A percentile compares a stretch with the other conserved stretches of the same genome.
Evolutionary conservation across 1,140 invertebrate species (phyloP).

Genomic region (Drosophila auraria): DNA sequence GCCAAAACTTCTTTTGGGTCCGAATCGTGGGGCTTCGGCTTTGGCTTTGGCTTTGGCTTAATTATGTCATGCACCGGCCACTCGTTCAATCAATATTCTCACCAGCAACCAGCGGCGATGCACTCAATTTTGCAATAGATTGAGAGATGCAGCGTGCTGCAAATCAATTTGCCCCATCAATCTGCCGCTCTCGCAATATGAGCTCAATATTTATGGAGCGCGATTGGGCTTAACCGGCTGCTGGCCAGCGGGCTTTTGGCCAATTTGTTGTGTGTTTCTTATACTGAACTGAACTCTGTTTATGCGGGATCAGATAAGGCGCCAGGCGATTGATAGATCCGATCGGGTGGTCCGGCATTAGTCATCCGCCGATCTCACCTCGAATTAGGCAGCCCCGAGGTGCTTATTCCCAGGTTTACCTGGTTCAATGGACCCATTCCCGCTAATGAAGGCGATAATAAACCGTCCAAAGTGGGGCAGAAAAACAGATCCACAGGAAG

Average conservation of each 20-base stretch:
- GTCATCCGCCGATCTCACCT: conserved; percentile 40
- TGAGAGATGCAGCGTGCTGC: conserved; percentile 59
- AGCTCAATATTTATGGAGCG: conserved; percentile 62
- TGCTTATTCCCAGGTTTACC: conserved; percentile 11
- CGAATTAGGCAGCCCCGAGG: conserved; percentile 12
- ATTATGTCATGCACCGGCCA: conserved; percentile 64
- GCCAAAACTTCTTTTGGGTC: conserved; percentile 13
- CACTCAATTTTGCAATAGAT: conserved; percentile 48
- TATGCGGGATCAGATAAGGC: conserved; percentile 40
- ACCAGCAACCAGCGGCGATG: conserved; percentile 37
- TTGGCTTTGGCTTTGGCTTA: conserved; percentile 13
- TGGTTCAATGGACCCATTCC: conserved; percentile 31
- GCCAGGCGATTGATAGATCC: conserved; percentile 35
- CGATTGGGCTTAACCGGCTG: conserved; percentile 53
- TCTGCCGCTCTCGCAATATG: conserved; percentile 30
- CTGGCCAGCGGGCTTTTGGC: conserved; percentile 34
- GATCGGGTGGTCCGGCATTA: conserved; percentile 37
- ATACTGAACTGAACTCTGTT: conserved; percentile 6
- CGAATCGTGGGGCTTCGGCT: background rate
- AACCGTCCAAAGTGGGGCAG: conserved; percentile 13
- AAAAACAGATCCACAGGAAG: background rate
- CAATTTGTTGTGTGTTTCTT: conserved; percentile 49
- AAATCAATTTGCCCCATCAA: conserved; percentile 68
- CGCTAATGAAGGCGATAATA: conserved; percentile 18
- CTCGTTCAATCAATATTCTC: conserved; percentile 57